Conservation (phyloP, 2,888 invertebrate species). For the Poecilus cupreus region DNA sequence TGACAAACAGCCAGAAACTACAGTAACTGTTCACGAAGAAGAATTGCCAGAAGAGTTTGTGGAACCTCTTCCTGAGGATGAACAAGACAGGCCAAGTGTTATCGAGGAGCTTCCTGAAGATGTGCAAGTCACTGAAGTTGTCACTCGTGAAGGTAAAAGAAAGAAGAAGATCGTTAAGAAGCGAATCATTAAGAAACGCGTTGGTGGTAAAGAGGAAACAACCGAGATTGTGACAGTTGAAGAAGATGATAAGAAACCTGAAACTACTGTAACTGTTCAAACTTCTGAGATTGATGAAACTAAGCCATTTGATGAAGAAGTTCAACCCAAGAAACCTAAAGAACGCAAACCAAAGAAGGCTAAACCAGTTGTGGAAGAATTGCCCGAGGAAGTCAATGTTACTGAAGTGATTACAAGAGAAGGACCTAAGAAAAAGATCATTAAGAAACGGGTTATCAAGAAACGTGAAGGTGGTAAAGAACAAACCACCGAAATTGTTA, state of each 20-base stretch:
- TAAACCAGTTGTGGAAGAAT: constrained; percentile 63
- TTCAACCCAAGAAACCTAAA: constrained; percentile 61
- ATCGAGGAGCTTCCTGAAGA: constrained; percentile 63
- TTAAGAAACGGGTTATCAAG: constrained; percentile 70
- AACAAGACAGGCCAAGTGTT: constrained; percentile 62
- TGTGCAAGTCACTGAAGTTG: constrained; percentile 67
- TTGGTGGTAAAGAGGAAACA: constrained; percentile 68
- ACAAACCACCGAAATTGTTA: constrained; percentile 73
- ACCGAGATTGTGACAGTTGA: constrained; percentile 70
- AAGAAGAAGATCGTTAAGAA: constrained; percentile 66
- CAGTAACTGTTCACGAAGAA: constrained; percentile 65
- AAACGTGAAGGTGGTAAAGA: constrained; percentile 71
- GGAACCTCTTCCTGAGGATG: constrained; percentile 61
- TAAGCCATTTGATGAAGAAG: neutral
- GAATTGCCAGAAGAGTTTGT: constrained; percentile 61
- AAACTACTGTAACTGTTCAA: constrained; percentile 71
- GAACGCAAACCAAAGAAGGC: constrained; percentile 62
- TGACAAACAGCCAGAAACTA: constrained; percentile 69
- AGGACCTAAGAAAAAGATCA: constrained; percentile 69
- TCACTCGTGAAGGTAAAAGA: constrained; percentile 69
- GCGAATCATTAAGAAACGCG: constrained; percentile 67
- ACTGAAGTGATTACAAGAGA: constrained; percentile 68
- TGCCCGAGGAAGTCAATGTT: constrained; percentile 64
- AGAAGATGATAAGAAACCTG: constrained; percentile 71
- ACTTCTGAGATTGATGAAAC: constrained; percentile 6